Evolutionary conservation across 2,888 invertebrate species (phyloP), one percentile per base, ranked within the genome.

Genomic region (Smittia aterrima): DNA sequence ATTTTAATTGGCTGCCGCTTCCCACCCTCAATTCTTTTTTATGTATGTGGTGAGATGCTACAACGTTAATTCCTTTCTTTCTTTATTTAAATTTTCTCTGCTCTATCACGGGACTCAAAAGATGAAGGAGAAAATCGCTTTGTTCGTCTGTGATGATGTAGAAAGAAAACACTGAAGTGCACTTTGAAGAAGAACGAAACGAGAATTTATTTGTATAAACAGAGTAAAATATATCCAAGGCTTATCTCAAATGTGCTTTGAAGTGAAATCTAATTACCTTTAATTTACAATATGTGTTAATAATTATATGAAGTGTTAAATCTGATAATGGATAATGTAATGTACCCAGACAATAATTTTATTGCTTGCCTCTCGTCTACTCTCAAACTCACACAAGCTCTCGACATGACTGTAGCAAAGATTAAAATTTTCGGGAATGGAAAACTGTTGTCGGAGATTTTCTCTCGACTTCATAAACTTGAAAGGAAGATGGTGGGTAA

Each of bases 251-350:
- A 25, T 47, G 54, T 71, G 54, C 54, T 70, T 71, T 71, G 70
- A 71, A 71, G 70, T 71, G 54, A 54, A 71, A 71, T 53, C 70
- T 71, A 71, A 71, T 71, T 71, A 71, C 53, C 70, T 71, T 71
- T 71, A 71, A 71, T 71, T 54, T 54, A 71, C 32, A 71, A 54
- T 71, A 71, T 71, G 70, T 71, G 70, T 53, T 71, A 71, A 54
- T 71, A 53, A 54, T 54, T 71, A 54, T 71, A 71, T 71, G 70
- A 71, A 71, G 70, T 71, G 70, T 71, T 54, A 71, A 71, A 71
- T 71, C 70, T 54, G 53, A 71, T 71, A 71, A 68, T 68, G 68
- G 68, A 68, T 68, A 68, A 68, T 68, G 68, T 68, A 68, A 68
- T 68, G 41, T 68, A 68, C 68, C 68, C 47, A 68, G 68, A 68